A percentile compares a stretch with the other conserved stretches of the same genome.
phyloP scores from a whole-genome alignment of 2,888 invertebrate genomes.

The Piscicola geometra region DNA sequence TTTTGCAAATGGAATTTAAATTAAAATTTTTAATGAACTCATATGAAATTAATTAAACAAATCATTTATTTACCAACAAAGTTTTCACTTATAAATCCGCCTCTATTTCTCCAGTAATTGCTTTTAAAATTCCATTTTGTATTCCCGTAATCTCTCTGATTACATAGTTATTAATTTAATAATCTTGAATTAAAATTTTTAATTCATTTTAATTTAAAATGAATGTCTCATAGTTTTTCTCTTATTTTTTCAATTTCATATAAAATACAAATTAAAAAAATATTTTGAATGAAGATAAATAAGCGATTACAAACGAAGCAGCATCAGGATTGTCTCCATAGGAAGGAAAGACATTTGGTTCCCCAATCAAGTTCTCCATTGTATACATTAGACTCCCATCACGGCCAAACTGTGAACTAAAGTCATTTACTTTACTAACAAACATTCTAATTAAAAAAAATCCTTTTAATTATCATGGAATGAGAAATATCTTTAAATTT shows the following conservation, averaged over 20 bases:
- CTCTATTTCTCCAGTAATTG: neutral
- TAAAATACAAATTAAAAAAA: neutral
- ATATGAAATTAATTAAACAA: neutral
- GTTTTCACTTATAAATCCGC: neutral
- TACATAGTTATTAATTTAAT: neutral
- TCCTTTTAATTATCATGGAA: no score
- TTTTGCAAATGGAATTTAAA: no score
- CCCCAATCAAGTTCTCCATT: neutral
- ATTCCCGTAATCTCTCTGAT: neutral
- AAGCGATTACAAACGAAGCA: slow-evolving; percentile 1
- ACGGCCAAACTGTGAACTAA: neutral
- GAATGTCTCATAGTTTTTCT: neutral
- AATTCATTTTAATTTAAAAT: neutral
- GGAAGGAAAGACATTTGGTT: neutral
- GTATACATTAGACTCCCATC: slow-evolving; percentile 1
- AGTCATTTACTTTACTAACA: neutral
- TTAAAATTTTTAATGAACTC: no score
- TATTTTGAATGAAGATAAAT: no score
- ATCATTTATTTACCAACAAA: neutral
- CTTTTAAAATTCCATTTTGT: neutral
- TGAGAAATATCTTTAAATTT: no score
- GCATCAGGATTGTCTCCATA: neutral
- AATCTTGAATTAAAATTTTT: neutral
- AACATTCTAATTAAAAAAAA: neutral
- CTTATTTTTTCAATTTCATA: neutral